phyloP scores from a whole-genome alignment of 2,113 vertebrate species.

The Ginglymostoma cirratum region DNA sequence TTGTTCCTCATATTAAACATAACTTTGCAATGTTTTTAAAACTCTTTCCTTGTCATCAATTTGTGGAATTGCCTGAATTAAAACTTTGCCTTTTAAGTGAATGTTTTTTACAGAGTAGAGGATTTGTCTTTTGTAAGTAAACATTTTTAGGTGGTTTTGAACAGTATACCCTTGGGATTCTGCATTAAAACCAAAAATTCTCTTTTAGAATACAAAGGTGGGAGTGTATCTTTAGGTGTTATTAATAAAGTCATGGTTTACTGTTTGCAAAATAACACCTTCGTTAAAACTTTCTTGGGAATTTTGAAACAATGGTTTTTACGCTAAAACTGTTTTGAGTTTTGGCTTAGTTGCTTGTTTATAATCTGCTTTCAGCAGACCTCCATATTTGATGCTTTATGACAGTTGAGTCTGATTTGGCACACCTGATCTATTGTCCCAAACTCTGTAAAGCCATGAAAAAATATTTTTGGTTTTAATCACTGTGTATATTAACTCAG shows the following conservation, averaged over 20 bases:
- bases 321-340: neutral
- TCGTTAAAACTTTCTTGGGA: neutral
- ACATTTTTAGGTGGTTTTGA: neutral
- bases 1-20: neutral
- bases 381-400: neutral
- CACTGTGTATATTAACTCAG: slow-evolving; percentile 3
- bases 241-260: neutral
- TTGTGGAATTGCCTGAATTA: neutral
- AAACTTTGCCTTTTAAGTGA: neutral
- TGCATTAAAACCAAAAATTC: neutral
- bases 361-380: neutral
- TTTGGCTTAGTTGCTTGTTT: neutral
- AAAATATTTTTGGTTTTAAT: neutral
- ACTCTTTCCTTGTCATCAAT: neutral
- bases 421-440: neutral
- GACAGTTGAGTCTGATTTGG: neutral
- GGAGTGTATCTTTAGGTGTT: neutral
- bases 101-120: neutral
- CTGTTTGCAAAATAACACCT: neutral
- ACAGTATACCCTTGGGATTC: neutral
- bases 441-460: neutral
- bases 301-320: neutral
- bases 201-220: neutral
- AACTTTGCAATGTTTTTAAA: neutral
- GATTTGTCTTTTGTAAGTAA: neutral